Conservation (phyloP, 2,797 vertebrate genomes). For the Carduelis carduelis region DNA sequence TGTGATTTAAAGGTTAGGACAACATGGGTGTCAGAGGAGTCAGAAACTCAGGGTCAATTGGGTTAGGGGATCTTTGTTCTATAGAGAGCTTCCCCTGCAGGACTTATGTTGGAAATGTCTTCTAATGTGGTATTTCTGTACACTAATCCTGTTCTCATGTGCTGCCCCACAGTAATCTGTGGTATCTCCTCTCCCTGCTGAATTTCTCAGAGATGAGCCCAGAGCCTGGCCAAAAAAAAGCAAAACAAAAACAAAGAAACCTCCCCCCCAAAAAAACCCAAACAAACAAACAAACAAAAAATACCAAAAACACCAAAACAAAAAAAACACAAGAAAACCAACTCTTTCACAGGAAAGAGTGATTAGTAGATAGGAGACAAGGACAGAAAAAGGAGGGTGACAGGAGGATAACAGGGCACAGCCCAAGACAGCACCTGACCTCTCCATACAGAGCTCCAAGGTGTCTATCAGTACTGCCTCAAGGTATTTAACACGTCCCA, state of each 20-base stretch:
- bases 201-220: not conserved
- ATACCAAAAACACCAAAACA: not conserved
- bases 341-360: not conserved
- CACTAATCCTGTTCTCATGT: not conserved
- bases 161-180: not conserved
- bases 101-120: not conserved
- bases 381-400: not conserved
- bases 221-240: not conserved
- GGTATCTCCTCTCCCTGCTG: not conserved
- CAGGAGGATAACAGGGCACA: not conserved
- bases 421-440: not conserved
- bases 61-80: not conserved
- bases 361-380: not conserved
- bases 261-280: not conserved
- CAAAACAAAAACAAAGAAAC: not conserved
- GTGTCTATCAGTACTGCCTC: not conserved
- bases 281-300: no score
- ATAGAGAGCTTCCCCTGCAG: not conserved
- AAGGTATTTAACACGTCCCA: not conserved
- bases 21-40: not conserved
- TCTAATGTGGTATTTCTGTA: not conserved
- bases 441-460: not conserved
- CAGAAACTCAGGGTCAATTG: not conserved
- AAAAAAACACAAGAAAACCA: not conserved
- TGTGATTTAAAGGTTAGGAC: not conserved